Base-by-base conservation (phyloP, 1,140 invertebrate genomes). In the Euura saliciscinereae region DNA sequence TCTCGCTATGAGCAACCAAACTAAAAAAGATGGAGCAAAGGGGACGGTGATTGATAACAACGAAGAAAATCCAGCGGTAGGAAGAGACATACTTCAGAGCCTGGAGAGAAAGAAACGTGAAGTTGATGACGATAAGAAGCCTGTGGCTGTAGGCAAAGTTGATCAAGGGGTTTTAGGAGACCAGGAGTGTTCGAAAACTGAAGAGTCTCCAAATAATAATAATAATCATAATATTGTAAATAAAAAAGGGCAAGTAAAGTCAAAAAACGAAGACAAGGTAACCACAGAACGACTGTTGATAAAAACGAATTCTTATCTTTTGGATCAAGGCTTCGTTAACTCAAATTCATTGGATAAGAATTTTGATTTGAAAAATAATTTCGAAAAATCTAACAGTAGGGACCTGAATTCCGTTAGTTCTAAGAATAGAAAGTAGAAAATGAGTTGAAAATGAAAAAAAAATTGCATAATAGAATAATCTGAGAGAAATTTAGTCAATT, bases 31-130 rank as follows among this genome's bases (percentile, higher is more conserved):
- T 5, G 46, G 46, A 73, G 73, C 11, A 28, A 28, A 28, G 28
- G 28, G 28, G 28, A 28, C 28, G 28, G 28, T 28, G 28, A 28
- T 28, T 28, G 1, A 28, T 28, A 69, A 6, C 51, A 74, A 7
- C 44, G 45, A 44, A 5, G 44, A 59, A 70, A 13, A 70, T 68
- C 71, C 73, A 65, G 68, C 43, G 11, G 72, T 78, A 45, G 73
- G 64, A 28, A 79, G 82, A 69, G 81, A 85, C 66, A 84, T 85
- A 77, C 70, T 84, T 44, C 76, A 82, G 65, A 77, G 82, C 72
- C 77, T 80, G 65, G 78, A 81, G 42, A 78, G 83, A 68, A 80
- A 83, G 8, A 85, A 85, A 68, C 73, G 83, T 45, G 78, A 81
- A 43, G 44, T 75, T n/a, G 65, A 75, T 11, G 4, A 1, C 65